Base-by-base conservation (phyloP, 2,888 invertebrate genomes). In the Stegana nigrithorax region DNA sequence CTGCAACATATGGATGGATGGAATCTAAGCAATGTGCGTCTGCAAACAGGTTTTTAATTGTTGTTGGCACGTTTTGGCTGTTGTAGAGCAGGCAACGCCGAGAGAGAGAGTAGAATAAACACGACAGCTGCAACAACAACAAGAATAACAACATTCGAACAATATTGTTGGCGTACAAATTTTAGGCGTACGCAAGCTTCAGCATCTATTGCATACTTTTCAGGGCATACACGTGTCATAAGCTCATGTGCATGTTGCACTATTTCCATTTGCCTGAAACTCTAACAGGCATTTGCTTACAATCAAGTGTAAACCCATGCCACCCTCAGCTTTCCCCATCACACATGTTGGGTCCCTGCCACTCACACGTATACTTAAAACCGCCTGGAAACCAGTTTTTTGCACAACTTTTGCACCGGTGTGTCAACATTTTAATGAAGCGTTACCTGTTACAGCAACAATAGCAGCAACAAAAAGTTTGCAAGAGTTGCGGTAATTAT, bases 391-490 rank as follows among this genome's bases (percentile, higher is more conserved):
- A 55, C 27, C 19, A 55, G 21, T 32, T 55, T 32, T 55, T 14
- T 17, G 8, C n/a, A 17, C 32, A 55, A 36, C 26, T 32, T 55
- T 55, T 32, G 32, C 53, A 36, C n/a, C 21, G 12, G 17, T 6
- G 19, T 55, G 53, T 55, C 53, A 55, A 55, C 53, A 55, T 55
- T 55, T 55, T 55, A 55, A 55, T 55, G 53, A 55, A 55, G 53
- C 53, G 53, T 55, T 32, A 36, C 53, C 32, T 32, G n/a, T 55
- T 23, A 23, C 47, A 23, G 39, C 25, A 47, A 47, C 17, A 39
- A 39, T 39, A 39, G 39, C 14, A 14, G 14, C 39, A 39, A 39
- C n/a, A 2, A 14, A 39, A 5, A 39, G 6, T 39, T 39, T 39
- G n/a, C 39, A 39, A 39, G 17, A n/a, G 14, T 39, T 39, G 5